Base-by-base conservation (phyloP, 2,113 vertebrate species). In the Chauna torquata region DNA sequence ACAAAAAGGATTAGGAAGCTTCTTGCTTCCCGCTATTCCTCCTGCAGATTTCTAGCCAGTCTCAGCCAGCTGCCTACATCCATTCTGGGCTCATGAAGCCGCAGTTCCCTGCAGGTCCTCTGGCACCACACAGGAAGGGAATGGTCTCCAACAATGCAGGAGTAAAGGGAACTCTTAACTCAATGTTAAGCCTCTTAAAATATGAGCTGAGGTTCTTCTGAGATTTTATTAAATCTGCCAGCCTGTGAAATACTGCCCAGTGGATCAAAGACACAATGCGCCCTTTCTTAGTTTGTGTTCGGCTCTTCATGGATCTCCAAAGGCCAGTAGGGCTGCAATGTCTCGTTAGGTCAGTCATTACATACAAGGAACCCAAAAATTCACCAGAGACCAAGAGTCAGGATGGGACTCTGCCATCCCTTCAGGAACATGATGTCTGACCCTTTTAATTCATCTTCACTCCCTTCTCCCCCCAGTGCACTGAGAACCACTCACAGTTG, bases 161-260 rank as follows among this genome's bases (percentile, higher is more conserved):
- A 92, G 95, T 94, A 95, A 96, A 94, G 71, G 52, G 76, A 86
- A 96, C 59, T 96, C 94, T 95, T 92, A 90, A 92, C 87, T 96
- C 74, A 86, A 38, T 68, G 82, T 89, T 95, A 97, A 97, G 96
- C 94, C 90, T 96, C 95, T 94, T 97, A 97, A 94, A 97, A 92
- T 96, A 93, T 80, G 94, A 97, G 90, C 83, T 76, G 88, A 95
- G 68, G 90, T 86, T 76, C 76, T 90, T 96, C 88, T 71, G 94
- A 97, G 94, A 97, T 90, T 96, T 96, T 81, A 94, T 97, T 96
- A 95, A 91, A 95, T 82, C 66, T 95, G 79, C 88, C 90, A 86
- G 91, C 93, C 89, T 94, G 93, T 90, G 94, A 95, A 96, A 94
- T 61, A 85, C 79, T 96, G 86, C 86, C 96, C 55, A 58, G 45